phyloP scores from a whole-genome alignment of 2,888 invertebrate species.

The Argyresthia albistria region DNA sequence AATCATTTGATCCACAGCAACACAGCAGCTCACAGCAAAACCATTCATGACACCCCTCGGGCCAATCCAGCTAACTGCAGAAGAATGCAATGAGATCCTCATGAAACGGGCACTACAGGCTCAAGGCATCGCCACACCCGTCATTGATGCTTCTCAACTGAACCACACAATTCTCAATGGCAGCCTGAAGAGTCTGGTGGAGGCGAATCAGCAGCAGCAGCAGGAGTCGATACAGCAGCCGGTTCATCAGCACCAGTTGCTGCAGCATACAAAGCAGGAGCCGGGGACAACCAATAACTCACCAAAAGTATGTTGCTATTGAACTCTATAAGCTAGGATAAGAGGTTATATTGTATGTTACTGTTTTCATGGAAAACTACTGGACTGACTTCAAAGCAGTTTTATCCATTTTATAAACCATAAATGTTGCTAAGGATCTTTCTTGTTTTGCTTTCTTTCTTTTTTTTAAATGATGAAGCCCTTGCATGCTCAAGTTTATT shows the following conservation, averaged over 20 bases:
- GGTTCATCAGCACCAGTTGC: constrained; percentile 54
- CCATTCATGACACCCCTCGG: constrained; percentile 82
- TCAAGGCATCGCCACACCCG: constrained; percentile 65
- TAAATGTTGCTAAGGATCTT: too few relatives aligned
- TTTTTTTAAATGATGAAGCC: too few relatives aligned
- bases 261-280: constrained; percentile 70
- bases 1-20: constrained; percentile 32
- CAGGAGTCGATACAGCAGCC: constrained; percentile 47
- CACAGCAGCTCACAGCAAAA: constrained; percentile 60
- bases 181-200: constrained; percentile 48
- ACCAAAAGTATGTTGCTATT: constrained; percentile 45
- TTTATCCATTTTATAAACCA: too few relatives aligned
- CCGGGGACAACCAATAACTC: constrained; percentile 74
- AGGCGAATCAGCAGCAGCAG: constrained; percentile 25
- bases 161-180: constrained; percentile 60
- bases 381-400: too few relatives aligned
- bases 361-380: too few relatives aligned
- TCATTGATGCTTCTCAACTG: constrained; percentile 60
- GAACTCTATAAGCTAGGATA: not conserved
- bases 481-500: too few relatives aligned
- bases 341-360: too few relatives aligned
- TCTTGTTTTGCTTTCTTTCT: too few relatives aligned
- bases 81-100: constrained; percentile 84
- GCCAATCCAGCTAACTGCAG: constrained; percentile 80
- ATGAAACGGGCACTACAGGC: constrained; percentile 83